Conservation (phyloP, 2,888 invertebrate species). For the Horisme vitalbata region DNA sequence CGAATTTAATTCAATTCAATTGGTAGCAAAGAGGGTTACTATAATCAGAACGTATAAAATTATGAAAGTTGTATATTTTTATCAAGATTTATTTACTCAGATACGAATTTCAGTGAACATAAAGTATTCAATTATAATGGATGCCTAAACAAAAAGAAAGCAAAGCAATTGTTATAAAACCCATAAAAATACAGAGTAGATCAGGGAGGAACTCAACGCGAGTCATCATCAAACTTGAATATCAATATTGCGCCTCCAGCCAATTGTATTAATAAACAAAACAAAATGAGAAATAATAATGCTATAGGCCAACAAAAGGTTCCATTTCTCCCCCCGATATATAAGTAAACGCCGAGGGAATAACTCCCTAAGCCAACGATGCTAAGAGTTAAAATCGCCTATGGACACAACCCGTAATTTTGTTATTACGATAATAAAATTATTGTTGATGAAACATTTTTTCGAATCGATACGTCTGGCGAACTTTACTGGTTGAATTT, state of each 20-base stretch:
- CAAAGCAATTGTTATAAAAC: constrained; percentile 63
- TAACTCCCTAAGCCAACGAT: constrained; percentile 58
- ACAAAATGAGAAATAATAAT: constrained; percentile 84
- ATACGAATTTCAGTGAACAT: constrained; percentile 14
- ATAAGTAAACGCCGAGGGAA: constrained; percentile 61
- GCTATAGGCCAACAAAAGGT: constrained; percentile 83
- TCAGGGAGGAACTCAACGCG: constrained; percentile 67
- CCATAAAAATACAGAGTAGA: constrained; percentile 73
- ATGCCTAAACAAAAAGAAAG: constrained; percentile 56
- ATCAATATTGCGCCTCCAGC: constrained; percentile 83
- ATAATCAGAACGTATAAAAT: too few relatives aligned
- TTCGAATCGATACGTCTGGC: constrained; percentile 78
- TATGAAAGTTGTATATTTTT: too few relatives aligned
- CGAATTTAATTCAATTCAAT: too few relatives aligned
- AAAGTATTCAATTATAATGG: constrained; percentile 43
- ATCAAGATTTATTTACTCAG: too few relatives aligned
- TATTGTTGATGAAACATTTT: constrained; percentile 83
- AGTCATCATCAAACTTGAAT: constrained; percentile 83
- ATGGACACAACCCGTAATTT: constrained; percentile 75
- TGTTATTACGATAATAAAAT: constrained; percentile 83
- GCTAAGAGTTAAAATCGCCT: constrained; percentile 71
- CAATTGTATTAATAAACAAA: constrained; percentile 84
- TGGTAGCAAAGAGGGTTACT: too few relatives aligned
- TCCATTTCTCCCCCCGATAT: constrained; percentile 80
- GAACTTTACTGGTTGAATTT: constrained; percentile 78